phyloP scores from a whole-genome alignment of 2,797 vertebrate genomes.

The Hippopotamyrus pictus region DNA sequence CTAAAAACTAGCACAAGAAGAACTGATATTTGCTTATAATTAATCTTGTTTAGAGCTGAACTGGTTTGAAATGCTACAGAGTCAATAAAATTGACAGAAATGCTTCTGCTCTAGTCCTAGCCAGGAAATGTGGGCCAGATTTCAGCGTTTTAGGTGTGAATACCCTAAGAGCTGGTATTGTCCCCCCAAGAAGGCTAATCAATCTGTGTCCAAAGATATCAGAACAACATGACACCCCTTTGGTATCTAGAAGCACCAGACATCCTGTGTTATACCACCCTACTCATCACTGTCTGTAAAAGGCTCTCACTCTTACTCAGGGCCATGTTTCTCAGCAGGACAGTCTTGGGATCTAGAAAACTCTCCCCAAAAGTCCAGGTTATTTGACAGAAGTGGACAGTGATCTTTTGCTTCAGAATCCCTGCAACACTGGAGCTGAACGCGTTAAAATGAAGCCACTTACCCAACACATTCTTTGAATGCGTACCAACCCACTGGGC shows the following conservation, averaged over 20 bases:
- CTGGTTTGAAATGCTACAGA: not conserved
- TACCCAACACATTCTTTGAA: not conserved
- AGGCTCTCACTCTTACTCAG: not conserved
- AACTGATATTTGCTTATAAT: not conserved
- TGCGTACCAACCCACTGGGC: not conserved
- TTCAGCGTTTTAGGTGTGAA: not conserved
- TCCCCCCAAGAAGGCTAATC: not conserved
- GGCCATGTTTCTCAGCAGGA: not conserved
- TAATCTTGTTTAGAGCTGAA: not conserved
- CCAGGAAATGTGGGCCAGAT: not conserved
- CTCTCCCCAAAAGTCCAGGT: not conserved
- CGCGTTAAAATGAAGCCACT: not conserved
- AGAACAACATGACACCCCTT: not conserved
- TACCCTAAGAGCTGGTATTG: not conserved
- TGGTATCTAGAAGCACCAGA: slow-evolving; percentile 1
- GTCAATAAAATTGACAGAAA: not conserved
- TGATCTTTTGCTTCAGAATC: not conserved
- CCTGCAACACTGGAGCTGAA: not conserved
- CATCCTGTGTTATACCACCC: not conserved
- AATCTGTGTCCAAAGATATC: not conserved
- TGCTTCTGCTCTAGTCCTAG: not conserved
- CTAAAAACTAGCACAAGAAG: not conserved
- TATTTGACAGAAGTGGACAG: not conserved
- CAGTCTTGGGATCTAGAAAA: not conserved
- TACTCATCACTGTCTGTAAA: not conserved